phyloP scores from a whole-genome alignment of 1,140 invertebrate genomes.

The Yoshiicerus persimilis region DNA sequence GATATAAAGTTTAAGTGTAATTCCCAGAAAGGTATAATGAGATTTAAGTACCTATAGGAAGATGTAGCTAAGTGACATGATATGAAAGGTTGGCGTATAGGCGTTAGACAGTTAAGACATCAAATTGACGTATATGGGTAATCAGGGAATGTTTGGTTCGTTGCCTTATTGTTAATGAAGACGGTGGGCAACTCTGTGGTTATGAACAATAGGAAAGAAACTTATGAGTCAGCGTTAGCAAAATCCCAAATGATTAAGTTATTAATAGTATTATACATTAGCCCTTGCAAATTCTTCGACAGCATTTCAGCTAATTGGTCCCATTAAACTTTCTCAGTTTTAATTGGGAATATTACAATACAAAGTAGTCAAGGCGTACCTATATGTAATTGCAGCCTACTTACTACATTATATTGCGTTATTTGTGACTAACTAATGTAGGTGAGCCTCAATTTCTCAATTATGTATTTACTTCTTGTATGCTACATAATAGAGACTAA shows the following conservation, averaged over 20 bases:
- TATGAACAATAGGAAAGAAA: background rate
- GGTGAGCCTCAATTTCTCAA: background rate
- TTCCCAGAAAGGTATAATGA: conserved; percentile 10
- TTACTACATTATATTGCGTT: background rate
- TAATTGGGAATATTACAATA: background rate
- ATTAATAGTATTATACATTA: background rate
- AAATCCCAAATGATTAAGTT: background rate
- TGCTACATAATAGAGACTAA: background rate
- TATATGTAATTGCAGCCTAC: background rate
- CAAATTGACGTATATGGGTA: conserved; percentile 2
- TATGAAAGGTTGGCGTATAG: background rate
- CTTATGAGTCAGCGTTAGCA: background rate
- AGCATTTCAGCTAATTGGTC: background rate
- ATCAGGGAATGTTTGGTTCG: background rate
- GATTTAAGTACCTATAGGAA: background rate
- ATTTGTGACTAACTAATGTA: background rate
- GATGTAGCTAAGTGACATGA: background rate
- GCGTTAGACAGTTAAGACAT: background rate
- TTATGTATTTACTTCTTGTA: background rate
- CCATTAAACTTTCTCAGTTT: background rate
- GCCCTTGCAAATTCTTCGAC: background rate
- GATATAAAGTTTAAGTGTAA: background rate
- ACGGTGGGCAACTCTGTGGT: background rate
- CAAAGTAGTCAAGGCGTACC: background rate
- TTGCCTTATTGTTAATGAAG: conserved; percentile 1